Evolutionary conservation across 2,888 invertebrate genomes (phyloP), one percentile per base, ranked within the genome.

Genomic region (Dasysyrphus albostriatus): DNA sequence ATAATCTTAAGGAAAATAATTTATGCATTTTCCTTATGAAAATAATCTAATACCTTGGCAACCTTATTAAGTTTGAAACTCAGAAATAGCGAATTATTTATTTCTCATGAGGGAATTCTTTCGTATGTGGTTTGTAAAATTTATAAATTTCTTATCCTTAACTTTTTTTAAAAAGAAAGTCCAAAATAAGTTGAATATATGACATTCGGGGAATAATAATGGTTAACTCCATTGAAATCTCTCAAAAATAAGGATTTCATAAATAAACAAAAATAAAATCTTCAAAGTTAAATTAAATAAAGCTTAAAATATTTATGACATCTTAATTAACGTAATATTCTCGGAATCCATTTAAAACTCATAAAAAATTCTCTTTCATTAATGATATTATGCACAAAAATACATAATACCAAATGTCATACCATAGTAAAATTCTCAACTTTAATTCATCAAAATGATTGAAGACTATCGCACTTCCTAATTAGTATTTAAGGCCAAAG

Each of bases 401-500:
- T n/a, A n/a, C n/a, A n/a, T 19, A 14, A 37, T 19, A 49, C 12
- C 49, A 34, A 65, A 65, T 32, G 65, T 44, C 32, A n/a, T n/a
- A 32, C 32, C 32, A 16, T 47, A 47, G 47, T 42, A 69, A 54
- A 69, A 39, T 54, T 42, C 9, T 51, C 39, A 54, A 51, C 39
- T 69, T 69, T n/a, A 69, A 69, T 69, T 54, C 69, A 69, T 69
- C 69, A 69, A 69, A 54, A 69, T 54, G 69, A 69, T 69, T 54
- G 51, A 69, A 29, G 54, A 39, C 69, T 47, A 32, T 69, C 69
- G 69, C 39, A 54, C 69, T 72, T 61, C 58, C 59, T 80, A 80
- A 80, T 84, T 80, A 80, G 75, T 76, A 76, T 84, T 84, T 84
- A 84, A 72, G 80, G 76, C 47, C 76, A 44, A 51, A 72, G 67